Evolutionary conservation across 1,140 invertebrate genomes (phyloP).

Genomic region (Asobara japonica): DNA sequence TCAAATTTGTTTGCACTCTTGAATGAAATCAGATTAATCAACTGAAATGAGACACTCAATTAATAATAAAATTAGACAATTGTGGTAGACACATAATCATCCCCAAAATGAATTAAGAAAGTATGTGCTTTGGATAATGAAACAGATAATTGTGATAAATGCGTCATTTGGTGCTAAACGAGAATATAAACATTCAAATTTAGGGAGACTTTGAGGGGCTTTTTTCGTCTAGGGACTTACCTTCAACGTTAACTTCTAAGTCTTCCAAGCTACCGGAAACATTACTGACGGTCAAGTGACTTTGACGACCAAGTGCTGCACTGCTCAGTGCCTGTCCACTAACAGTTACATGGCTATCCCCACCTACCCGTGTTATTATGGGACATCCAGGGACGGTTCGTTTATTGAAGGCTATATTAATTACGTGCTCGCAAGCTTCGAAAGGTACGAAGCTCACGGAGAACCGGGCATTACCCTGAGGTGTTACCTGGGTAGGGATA

Average conservation of each 20-base stretch:
- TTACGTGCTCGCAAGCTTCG: constrained; percentile 92
- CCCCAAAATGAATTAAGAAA: constrained; percentile 1
- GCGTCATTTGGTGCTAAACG: neutral
- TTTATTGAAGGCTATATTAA: constrained; percentile 98
- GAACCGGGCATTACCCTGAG: constrained; percentile 88
- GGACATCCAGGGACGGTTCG: constrained; percentile 83
- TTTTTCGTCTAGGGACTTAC: constrained; percentile 68
- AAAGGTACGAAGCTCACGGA: constrained; percentile 95
- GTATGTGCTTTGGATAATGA: neutral
- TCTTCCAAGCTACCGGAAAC: constrained; percentile 86
- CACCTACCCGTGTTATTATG: constrained; percentile 77
- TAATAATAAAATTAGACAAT: constrained; percentile 17
- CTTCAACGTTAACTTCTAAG: constrained; percentile 94
- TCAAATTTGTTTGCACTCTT: neutral
- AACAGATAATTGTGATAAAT: neutral
- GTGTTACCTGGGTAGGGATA: constrained; percentile 97
- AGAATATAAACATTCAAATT: neutral
- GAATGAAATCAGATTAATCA: constrained; percentile 10
- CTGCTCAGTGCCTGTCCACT: constrained; percentile 74
- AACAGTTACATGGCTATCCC: constrained; percentile 78
- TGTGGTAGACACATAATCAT: constrained; percentile 14
- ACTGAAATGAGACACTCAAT: constrained; percentile 18
- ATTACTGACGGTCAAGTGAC: constrained; percentile 74
- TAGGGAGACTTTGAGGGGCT: neutral
- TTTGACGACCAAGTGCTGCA: constrained; percentile 72